These are phyloP conservation scores for Subanguina moxae DNA, from an alignment of 1,140 invertebrate species.

Conservation along the genomic window DNA sequence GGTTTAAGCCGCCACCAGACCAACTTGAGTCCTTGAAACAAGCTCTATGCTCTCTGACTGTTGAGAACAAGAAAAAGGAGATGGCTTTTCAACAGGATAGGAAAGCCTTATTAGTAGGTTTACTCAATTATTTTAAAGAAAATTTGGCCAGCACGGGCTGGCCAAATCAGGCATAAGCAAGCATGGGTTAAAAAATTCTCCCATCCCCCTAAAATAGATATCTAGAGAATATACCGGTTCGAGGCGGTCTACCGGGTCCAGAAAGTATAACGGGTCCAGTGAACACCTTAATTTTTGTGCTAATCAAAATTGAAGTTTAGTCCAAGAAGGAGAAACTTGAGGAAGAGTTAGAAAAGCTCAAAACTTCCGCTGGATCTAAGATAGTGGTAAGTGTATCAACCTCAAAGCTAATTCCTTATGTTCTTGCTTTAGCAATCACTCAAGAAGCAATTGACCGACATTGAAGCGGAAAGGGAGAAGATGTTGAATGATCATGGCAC, in stretches of 20 bases:
- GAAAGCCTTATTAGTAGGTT: slow-evolving; percentile 26
- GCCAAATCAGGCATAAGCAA: neutral
- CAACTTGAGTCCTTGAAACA: slow-evolving; percentile 43
- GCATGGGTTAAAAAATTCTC: neutral
- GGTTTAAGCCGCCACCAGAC: slow-evolving; percentile 10
- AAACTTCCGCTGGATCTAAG: slow-evolving; percentile 9
- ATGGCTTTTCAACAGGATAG: slow-evolving; percentile 44
- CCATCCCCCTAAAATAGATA: too few species aligned
- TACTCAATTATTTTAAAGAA: neutral
- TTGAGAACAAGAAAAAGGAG: slow-evolving; percentile 48
- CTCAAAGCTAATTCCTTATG: too few species aligned
- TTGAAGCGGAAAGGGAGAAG: slow-evolving; percentile 33
- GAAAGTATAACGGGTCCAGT: too few species aligned
- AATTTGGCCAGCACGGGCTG: neutral
- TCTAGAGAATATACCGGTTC: too few species aligned
- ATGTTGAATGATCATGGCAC: slow-evolving; percentile 39
- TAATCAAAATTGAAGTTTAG: slow-evolving; percentile 24
- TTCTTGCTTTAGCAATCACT: slow-evolving; percentile 21
- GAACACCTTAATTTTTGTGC: too few species aligned
- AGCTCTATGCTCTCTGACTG: slow-evolving; percentile 36
- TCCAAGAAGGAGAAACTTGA: slow-evolving; percentile 40
- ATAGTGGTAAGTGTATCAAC: too few species aligned
- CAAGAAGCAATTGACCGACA: slow-evolving; percentile 23
- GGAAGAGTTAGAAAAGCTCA: slow-evolving; percentile 23
- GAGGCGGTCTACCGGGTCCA: too few species aligned